These are phyloP conservation scores for Geopemphigus sp. DNA, from an alignment of 1,140 invertebrate species.

Conservation along the genomic window DNA sequence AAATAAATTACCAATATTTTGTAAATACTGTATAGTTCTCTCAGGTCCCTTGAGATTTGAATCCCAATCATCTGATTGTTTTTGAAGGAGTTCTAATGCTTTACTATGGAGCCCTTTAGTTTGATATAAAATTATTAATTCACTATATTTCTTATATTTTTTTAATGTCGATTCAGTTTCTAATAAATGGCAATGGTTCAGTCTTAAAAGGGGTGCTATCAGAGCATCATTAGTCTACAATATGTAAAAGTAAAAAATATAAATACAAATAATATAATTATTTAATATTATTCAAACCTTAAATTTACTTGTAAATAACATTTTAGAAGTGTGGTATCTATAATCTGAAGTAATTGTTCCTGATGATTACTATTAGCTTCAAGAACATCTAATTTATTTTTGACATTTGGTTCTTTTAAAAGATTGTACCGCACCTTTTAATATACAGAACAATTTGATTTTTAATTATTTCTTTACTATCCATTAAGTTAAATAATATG, in stretches of 20 bases:
- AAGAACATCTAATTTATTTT: background rate
- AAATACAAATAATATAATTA: background rate
- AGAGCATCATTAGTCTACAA: constrained; percentile 88
- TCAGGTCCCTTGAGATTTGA: constrained; percentile 78
- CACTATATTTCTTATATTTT: constrained; percentile 83
- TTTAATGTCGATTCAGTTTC: constrained; percentile 89
- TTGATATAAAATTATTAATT: constrained; percentile 94
- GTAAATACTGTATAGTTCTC: constrained; percentile 86
- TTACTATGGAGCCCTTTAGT: constrained; percentile 82
- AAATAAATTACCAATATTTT: constrained; percentile 70
- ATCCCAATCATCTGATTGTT: constrained; percentile 73
- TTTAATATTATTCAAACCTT: background rate
- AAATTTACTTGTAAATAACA: constrained; percentile 83
- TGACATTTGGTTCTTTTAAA: constrained; percentile 53
- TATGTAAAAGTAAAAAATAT: constrained; percentile 13
- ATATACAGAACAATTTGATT: background rate
- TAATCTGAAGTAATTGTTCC: constrained; percentile 80
- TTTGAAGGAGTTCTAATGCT: constrained; percentile 83
- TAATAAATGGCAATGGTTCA: constrained; percentile 93
- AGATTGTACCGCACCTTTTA: constrained; percentile 53
- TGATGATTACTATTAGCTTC: constrained; percentile 37
- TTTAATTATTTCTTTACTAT: background rate
- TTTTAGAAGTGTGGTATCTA: constrained; percentile 93
- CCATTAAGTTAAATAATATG: constrained; percentile 61
- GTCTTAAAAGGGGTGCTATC: constrained; percentile 81